Base-by-base conservation (phyloP, 2,888 invertebrate species). In the Melolontha melolontha region DNA sequence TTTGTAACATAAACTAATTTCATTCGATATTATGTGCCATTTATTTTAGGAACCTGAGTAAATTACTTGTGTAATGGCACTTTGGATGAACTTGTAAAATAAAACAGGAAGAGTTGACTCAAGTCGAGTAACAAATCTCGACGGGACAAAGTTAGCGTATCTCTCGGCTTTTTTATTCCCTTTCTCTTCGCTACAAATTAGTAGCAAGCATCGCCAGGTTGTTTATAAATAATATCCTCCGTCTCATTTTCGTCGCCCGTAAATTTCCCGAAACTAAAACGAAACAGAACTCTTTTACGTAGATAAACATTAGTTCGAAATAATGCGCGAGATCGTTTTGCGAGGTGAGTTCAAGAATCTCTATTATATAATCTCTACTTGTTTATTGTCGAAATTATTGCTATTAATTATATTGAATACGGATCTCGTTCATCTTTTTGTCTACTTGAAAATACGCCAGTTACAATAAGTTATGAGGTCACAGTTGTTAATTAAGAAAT, bases 401-500 rank as follows among this genome's bases (percentile, higher is more conserved):
- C 78, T 79, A 80, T 81, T 81, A 81, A 80, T 81, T 80, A 80
- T 69, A 69, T 67, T 73, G 72, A 74, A 74, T 74, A 71, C 72
- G 69, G 71, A 62, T 57, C 44, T 71, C 64, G 71, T 70, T 72
- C 66, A 72, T 73, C 75, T 75, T 75, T 75, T 75, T 75, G 73
- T 70, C 71, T 68, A 65, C 64, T 52, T 27, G 51, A 64, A 70
- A 72, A 69, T 70, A 66, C 75, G 75, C 72, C 77, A 77, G 79
- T 79, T 80, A 79, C 80, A 80, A 80, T 80, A 81, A 81, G 79
- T 81, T 80, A 80, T 79, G 77, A 80, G 79, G 79, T 80, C 79
- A 77, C 80, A 81, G 80, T 81, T 80, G 81, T 80, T 82, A 82
- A 82, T 82, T 82, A 81, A 80, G 81, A 80, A 82, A 82, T 81